Evolutionary conservation across 2,888 invertebrate species (phyloP), one percentile per base, ranked within the genome.

Genomic region (Habrosyne pyritoides): DNA sequence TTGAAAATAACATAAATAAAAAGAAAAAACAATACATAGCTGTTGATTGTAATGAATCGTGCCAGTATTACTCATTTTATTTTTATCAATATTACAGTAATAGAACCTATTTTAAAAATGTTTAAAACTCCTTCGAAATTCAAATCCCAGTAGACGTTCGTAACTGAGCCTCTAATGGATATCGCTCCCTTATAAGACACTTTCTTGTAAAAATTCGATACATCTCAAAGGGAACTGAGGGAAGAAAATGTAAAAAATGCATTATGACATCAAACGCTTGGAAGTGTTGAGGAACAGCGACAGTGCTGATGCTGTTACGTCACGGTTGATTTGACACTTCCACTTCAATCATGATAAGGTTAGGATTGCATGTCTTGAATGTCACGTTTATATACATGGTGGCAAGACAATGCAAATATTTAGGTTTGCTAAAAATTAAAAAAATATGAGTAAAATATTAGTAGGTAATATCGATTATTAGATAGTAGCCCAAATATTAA

Each of bases 151-250:
- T 18, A 53, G 70, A 54, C 53, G 47, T 18, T 2, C 30, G 70
- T 68, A 69, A 73, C 61, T 58, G 68, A 72, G 64, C 67, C 70
- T 63, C 65, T 71, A 73, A 75, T 73, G 66, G 66, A 67, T 14
- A 57, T 64, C 55, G 56, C 60, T 59, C 59, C 59, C 65, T 66
- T 63, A 57, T 58, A 56, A 63, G 63, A 47, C 58, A 33, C 14
- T 54, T 55, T 59, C 46, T 36, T 30, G 60, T 63, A 57, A 69
- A 71, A 69, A 77, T 61, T 57, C 60, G 69, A 75, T 74, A 74
- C 63, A 60, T 61, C 75, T 66, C 71, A 55, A 64, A 67, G 75
- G 67, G 65, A 67, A 63, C 53, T 30, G 47, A 56, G 59, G 61
- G 18, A 60, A 53, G 48, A 55, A 28, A 53, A 56, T 59, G 30